Conservation (phyloP, 2,797 vertebrate genomes). For the Eremophila alpestris region DNA sequence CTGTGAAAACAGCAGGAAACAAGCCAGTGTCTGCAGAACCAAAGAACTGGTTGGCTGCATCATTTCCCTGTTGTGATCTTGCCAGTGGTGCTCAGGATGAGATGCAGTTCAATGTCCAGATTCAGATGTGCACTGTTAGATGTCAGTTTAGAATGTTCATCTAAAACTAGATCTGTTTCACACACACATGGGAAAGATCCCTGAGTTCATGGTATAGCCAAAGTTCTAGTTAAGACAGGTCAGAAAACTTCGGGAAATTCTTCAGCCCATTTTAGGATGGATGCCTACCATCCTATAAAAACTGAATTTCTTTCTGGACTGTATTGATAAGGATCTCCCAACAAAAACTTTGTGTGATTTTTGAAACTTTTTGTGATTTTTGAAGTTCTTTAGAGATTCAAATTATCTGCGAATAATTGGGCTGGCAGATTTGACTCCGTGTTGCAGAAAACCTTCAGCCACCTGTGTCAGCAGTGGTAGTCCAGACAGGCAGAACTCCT, state of each 20-base stretch:
- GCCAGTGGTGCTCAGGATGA: neutral
- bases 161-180: neutral
- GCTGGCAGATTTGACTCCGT: neutral
- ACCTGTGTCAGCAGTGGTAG: neutral
- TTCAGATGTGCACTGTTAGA: neutral
- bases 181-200: neutral
- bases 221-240: neutral
- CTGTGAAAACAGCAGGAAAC: neutral
- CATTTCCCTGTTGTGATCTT: neutral
- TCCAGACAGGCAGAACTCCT: neutral
- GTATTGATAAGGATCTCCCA: neutral
- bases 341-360: neutral
- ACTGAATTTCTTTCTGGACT: neutral
- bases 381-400: neutral
- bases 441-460: neutral
- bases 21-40: neutral
- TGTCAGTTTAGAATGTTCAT: neutral
- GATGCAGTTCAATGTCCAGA: neutral
- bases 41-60: neutral
- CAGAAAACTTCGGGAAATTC: neutral
- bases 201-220: neutral
- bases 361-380: neutral
- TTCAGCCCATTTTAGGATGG: neutral
- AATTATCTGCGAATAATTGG: neutral
- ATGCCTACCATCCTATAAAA: neutral